A percentile compares a stretch with the other conserved stretches of the same genome.
Evolutionary conservation across 2,888 invertebrate genomes (phyloP).

Genomic region (Myopa testacea): DNA sequence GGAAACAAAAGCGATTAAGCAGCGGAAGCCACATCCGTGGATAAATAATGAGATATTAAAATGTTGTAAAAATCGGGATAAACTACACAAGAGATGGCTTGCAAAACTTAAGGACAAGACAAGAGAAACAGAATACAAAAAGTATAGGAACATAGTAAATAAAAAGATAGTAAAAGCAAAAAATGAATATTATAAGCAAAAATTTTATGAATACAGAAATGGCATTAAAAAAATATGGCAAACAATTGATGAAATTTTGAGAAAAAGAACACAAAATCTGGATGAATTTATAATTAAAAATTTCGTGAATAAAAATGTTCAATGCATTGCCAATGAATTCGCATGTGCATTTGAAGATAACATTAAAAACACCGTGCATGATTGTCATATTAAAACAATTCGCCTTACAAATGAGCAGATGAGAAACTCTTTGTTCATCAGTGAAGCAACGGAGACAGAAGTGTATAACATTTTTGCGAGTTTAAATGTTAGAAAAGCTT

Average conservation of each 20-base stretch:
- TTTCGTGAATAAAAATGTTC: not conserved
- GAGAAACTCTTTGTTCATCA: not conserved
- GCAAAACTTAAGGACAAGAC: not conserved
- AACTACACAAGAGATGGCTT: constrained; percentile 3
- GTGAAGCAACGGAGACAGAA: not conserved
- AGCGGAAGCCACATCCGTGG: constrained; percentile 2
- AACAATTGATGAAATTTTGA: not conserved
- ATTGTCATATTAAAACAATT: constrained; percentile 17
- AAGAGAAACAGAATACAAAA: constrained; percentile 3
- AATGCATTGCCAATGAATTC: constrained; percentile 4
- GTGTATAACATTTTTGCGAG: constrained; percentile 1
- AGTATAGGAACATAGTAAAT: no score
- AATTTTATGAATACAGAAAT: not conserved
- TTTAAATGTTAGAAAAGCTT: no score
- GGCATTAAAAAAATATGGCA: not conserved
- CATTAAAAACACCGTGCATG: constrained; percentile 7
- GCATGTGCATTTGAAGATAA: not conserved
- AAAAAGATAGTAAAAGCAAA: no score
- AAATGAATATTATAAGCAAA: no score
- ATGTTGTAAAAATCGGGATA: constrained; percentile 26
- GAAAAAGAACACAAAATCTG: not conserved
- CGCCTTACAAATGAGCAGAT: not conserved
- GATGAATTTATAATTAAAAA: constrained; percentile 1
- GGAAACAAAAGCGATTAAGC: no score
- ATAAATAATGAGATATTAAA: constrained; percentile 18